Evolutionary conservation across 2,797 vertebrate genomes (phyloP), one percentile per base, ranked within the genome.

Genomic region (Bufotes viridis): DNA sequence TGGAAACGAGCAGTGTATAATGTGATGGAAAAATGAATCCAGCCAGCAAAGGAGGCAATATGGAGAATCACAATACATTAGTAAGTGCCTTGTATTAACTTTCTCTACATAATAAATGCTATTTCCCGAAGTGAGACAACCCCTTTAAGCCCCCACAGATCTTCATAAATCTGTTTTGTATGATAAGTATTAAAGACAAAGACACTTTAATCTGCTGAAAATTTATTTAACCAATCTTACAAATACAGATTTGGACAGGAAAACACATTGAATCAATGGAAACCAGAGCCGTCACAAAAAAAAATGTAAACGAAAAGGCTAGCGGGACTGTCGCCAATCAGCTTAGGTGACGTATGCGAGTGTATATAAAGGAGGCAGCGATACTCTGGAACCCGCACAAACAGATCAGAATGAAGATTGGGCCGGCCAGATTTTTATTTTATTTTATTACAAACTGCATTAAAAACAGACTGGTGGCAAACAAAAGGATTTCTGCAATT

Each of bases 161-260:
- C 3, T 42, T 7, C 42, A 57, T 57, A 57, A 11, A 57, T 57
- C 10, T 57, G 10, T 57, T 57, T 57, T 57, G 55, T 57, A 57
- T 57, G 10, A 11, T 8, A 57, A 57, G 14, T 60, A 60, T 60
- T 60, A 60, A 60, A 60, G 58, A 15, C 7, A 42, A 11, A 8
- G 12, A 42, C 3, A 51, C 72, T 3, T 26, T 15, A 24, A 22
- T 70, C 22, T 82, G 81, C 18, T 57, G 67, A 81, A 81, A 83
- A 67, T 85, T 85, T 85, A 85, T 85, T 85, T 76, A 85, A 57
- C 63, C 70, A 85, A 53, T 61, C 20, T 86, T 79, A 86, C 57
- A 86, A 86, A 86, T 86, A 69, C 61, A 86, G 76, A 79, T 67
- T 55, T 51, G 69, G 55, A 34, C 42, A 79, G 61, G 67, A 75